Base-by-base conservation (phyloP, 2,797 vertebrate species). In the Champsocephalus gunnari region DNA sequence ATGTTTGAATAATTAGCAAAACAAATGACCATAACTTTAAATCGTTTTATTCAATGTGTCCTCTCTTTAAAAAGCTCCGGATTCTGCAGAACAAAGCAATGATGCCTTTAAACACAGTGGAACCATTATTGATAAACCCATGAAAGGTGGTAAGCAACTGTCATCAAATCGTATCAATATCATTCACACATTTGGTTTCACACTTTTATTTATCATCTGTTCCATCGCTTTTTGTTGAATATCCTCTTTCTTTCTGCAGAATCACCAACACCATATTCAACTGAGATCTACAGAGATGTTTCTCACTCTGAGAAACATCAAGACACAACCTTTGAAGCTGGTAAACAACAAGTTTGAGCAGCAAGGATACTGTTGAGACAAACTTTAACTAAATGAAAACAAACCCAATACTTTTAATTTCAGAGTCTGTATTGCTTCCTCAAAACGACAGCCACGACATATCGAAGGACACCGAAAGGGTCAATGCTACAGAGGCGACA, bases 141-240 rank as follows among this genome's bases (percentile, higher is more conserved):
- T 41, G n/a, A 12, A 16, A 51, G 14, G n/a, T 41, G 62, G 62
- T 65, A 66, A 65, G 53, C 43, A 66, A 7, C 34, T 28, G 28
- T 28, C 4, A 28, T 28, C 28, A 28, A 38, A 38, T 38, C 8
- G 12, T 11, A 14, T 62, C 45, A 45, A 43, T 0, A 1, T 57
- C 0, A 57, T 57, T 38, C 32, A 38, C 32, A 57, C 32, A 38
- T 38, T 38, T 57, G 38, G 16, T 57, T 17, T 57, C 28, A 34
- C 14, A 34, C 3, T 56, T 5, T 2, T 58, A 58, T 19, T 19
- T 41, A 58, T 12, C 3, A 8, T 58, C 38, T 19, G 41, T n/a
- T 12, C 17, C 10, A 41, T 41, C 34, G 12, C 10, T 41, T 57
- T 13, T 57, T 0, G 9, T 59, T 59, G 3, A 44, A 21, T 5